Evolutionary conservation across 2,797 vertebrate species (phyloP).

Genomic region (Chiloscyllium punctatum): DNA sequence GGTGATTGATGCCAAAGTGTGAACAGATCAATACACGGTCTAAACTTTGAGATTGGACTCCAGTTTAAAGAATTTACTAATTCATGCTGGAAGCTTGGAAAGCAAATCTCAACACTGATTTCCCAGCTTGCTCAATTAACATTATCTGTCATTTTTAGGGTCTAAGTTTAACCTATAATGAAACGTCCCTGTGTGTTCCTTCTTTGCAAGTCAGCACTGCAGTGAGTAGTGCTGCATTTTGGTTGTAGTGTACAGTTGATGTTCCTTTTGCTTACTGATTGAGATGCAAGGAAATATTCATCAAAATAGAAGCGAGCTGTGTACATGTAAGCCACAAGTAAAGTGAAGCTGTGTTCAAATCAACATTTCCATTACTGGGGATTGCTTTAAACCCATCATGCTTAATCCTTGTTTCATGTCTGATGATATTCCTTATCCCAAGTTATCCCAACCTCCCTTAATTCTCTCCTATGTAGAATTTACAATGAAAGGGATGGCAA

Average conservation of each 20-base stretch:
- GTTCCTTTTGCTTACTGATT: neutral
- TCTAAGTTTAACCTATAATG: too few relatives aligned
- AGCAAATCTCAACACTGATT: neutral
- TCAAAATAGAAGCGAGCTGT: neutral
- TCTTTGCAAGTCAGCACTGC: neutral
- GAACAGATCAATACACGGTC: neutral
- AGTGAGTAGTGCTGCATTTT: neutral
- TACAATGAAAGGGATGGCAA: neutral
- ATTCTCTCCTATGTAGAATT: neutral
- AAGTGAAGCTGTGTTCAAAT: neutral
- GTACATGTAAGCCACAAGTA: neutral
- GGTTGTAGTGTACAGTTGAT: neutral
- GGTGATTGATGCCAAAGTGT: neutral
- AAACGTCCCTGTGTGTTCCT: neutral
- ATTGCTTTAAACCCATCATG: neutral
- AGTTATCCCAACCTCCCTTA: neutral
- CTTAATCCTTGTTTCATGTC: neutral
- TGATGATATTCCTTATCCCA: neutral
- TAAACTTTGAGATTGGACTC: neutral
- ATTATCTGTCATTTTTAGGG: neutral
- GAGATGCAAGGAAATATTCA: neutral
- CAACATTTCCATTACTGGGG: neutral
- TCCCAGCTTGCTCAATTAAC: neutral
- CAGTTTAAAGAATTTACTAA: neutral
- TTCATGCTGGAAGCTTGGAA: neutral